These are phyloP conservation scores for Centropus bengalensis DNA, from an alignment of 2,113 vertebrate genomes.

Conservation along the genomic window DNA sequence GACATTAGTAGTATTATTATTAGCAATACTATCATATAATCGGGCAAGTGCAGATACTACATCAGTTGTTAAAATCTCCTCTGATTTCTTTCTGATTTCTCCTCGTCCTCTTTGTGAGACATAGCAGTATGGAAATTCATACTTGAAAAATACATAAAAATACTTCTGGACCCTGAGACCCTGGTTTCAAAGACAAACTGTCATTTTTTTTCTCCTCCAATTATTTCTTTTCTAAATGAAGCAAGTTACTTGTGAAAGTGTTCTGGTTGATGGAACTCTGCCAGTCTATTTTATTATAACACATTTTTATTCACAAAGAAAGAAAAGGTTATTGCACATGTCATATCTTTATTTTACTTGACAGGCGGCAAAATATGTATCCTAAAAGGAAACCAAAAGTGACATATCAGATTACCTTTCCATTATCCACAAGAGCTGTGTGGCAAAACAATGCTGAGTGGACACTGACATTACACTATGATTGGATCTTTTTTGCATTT, in stretches of 20 bases:
- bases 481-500: not conserved
- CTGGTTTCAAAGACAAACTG: not conserved
- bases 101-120: too few relatives aligned
- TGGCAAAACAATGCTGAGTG: not conserved
- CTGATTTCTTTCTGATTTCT: too few relatives aligned
- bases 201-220: not conserved
- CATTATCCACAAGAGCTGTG: not conserved
- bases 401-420: not conserved
- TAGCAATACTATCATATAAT: not conserved
- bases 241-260: not conserved
- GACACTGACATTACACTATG: not conserved
- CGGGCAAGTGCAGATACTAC: not conserved
- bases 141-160: not conserved
- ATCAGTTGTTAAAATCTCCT: not conserved
- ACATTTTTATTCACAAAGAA: constrained; percentile 22
- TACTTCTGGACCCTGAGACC: not conserved
- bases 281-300: constrained; percentile 11
- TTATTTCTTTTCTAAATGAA: not conserved
- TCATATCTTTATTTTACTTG: constrained; percentile 14
- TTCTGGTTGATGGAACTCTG: constrained; percentile 3
- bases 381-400: constrained; percentile 8
- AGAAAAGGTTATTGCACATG: constrained; percentile 21
- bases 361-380: not conserved
- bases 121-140: not conserved
- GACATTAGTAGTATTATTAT: not conserved